Percentiles rank a stretch among this genome's conserved stretches.
Evolutionary conservation across 2,797 vertebrate species (phyloP).

Genomic region (Furcifer pardalis): DNA sequence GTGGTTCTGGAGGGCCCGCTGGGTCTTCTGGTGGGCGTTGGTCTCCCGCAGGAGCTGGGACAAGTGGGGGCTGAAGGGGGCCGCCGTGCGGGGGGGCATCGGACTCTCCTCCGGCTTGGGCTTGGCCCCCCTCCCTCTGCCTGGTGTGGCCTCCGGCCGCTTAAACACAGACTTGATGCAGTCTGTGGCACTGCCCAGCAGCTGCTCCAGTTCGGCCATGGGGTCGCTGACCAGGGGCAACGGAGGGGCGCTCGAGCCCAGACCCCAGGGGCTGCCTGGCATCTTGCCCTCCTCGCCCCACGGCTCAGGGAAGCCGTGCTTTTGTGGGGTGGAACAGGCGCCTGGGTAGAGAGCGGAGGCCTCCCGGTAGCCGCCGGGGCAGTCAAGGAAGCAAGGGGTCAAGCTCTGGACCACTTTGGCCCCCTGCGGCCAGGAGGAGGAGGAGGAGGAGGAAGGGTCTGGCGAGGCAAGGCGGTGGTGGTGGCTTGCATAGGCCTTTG

Average conservation of each 20-base stretch:
- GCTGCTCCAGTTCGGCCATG: constrained; percentile 94
- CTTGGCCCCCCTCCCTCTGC: constrained; percentile 41
- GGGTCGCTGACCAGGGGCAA: constrained; percentile 80
- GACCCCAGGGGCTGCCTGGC: constrained; percentile 75
- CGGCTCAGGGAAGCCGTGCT: constrained; percentile 63
- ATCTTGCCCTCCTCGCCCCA: constrained; percentile 45
- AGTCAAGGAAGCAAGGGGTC: constrained; percentile 50
- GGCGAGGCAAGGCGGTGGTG: constrained; percentile 58
- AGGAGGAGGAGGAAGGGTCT: too few relatives aligned
- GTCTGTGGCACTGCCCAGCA: constrained; percentile 87
- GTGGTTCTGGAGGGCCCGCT: constrained; percentile 95
- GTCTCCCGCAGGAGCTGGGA: constrained; percentile 68
- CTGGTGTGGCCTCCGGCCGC: constrained; percentile 74
- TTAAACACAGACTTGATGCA: constrained; percentile 86
- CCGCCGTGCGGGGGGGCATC: background rate
- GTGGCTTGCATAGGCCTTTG: constrained; percentile 29
- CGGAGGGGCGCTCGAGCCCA: constrained; percentile 71
- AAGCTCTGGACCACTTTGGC: too few relatives aligned
- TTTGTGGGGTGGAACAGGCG: constrained; percentile 72
- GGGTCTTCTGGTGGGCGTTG: constrained; percentile 86
- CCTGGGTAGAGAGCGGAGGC: constrained; percentile 77
- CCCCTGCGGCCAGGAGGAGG: too few relatives aligned
- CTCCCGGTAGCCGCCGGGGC: constrained; percentile 69
- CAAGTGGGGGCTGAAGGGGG: constrained; percentile 65
- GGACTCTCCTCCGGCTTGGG: constrained; percentile 33